Base-by-base conservation (phyloP, 2,113 vertebrate species). In the Pituophis catenifer region DNA sequence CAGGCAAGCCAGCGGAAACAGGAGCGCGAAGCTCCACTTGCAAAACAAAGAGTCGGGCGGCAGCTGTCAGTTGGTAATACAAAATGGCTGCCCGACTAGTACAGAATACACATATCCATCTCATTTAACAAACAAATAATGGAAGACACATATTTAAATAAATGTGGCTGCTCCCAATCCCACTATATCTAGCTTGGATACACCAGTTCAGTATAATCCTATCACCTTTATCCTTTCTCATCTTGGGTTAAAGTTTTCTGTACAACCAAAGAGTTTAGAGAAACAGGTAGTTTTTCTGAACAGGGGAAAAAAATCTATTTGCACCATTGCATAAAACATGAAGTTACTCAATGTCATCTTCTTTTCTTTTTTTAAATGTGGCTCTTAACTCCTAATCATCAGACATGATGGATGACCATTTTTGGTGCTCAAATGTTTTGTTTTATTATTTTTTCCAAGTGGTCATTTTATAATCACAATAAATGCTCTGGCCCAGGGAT, bases 401-500 rank as follows among this genome's bases (percentile, higher is more conserved):
- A 3, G 87, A 87, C 38, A 92, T 29, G 12, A 23, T 44, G 0
- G 0, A 0, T 59, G 50, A 91, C 86, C 85, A 58, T 91, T 29
- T 23, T 17, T 44, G 88, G 8, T 0, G 1, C 50, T 95, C 93
- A 44, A 88, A 93, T 81, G 85, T 11, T 33, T 93, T 95, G 33
- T 92, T 13, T 0, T 93, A 94, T 88, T 91, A 23, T 3, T 95
- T 92, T 95, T 95, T 93, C 57, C 59, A 50, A 91, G 91, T 94
- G 88, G 57, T 90, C n/a, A 59, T 96, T 96, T 94, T 90, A 91
- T 95, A 96, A 96, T 95, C 96, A 91, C 89, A 93, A 95, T 91
- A 97, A 94, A 91, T 90, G 86, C 93, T 97, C 91, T 91, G 88
- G 95, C 92, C 94, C 95, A 97, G 94, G 93, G 85, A 89, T 86